Base-by-base conservation (phyloP, 2,113 vertebrate species). In the Laticauda colubrina region DNA sequence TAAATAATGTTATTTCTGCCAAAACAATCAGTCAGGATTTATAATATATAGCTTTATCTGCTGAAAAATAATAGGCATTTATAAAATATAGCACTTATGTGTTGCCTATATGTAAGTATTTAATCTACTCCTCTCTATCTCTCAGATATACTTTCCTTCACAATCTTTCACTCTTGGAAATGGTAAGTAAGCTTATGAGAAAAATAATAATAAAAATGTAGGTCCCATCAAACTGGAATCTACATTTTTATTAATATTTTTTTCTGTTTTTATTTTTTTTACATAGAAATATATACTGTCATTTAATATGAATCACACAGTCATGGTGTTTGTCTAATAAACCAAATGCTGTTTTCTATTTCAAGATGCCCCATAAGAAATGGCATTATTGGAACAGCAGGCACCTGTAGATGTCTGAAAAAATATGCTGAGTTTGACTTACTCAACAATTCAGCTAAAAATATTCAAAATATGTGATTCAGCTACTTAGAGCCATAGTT, bases 11-110 rank as follows among this genome's bases (percentile, higher is more conserved):
- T 94, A 94, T 96, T 96, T 90, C 94, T 95, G 93, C 94, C 94
- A 96, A 95, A 97, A 95, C 90, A 92, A 96, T 96, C 94, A 93
- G 94, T 96, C 95, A 95, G 94, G 94, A 96, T 97, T 96, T 95
- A 43, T 81, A 90, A 45, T 51, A 69, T 95, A 90, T 61, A 75
- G 69, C 69, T 94, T 93, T 94, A 95, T 95, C 85, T 90, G 89
- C 85, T 87, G 53, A 89, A 61, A 48, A 75, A 57, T 85, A 56
- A 89, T 69, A 55, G 48, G 75, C 34, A 24, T 45, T 61, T 93
- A 57, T 29, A 91, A 94, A 94, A 90, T 94, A 59, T 93, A 93
- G 23, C 69, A 54, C 3, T 61, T 57, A 90, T 85, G 90, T 87
- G 0, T 94, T 91, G 29, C n/a, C 29, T 55, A 15, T 53, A 14